Base-by-base conservation (phyloP, 2,888 invertebrate genomes). In the Hydrotaea diabolus region DNA sequence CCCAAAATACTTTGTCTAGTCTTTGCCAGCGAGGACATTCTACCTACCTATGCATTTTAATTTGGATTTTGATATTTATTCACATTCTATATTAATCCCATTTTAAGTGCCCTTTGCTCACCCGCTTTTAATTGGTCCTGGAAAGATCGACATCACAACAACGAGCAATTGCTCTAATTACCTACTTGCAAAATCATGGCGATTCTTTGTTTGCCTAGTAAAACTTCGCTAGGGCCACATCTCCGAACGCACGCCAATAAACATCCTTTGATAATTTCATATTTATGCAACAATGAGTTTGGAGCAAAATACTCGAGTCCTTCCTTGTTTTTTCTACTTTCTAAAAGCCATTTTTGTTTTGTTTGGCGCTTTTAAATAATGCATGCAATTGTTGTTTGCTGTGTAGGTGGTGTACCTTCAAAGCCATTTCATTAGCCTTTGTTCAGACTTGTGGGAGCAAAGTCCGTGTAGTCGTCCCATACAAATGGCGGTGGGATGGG, bases 201-300 rank as follows among this genome's bases (percentile, higher is more conserved):
- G 8, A 53, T 55, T 55, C 8, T 4, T 8, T 55, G 55, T 19
- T 11, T 15, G 53, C 19, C 4, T 53, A 53, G n/a, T 31, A 53
- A 8, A 53, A 53, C 53, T 0, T 55, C 2, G 55, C 55, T 19
- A 19, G 2, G 21, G 19, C 21, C 23, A 8, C 53, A 21, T 21
- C 2, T 21, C 19, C 55, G 21, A 21, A 53, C 21, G n/a, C n/a
- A 19, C n/a, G 23, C 17, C 49, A 11, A 57, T 66, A 73, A 79
- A 21, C 17, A 36, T 64, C 19, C 3, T 66, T 66, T 43, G 66
- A 21, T 66, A 66, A 46, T 69, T 69, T 46, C 46, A 66, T 73
- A 75, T 79, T 79, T 83, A 64, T 80, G 77, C 64, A 80, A 80
- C 73, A 80, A 83, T 73, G 59, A 80, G 57, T 83, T 71, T 46